These are phyloP conservation scores for Ploceus nigricollis DNA, from an alignment of 2,113 vertebrate genomes.

Conservation along the genomic window DNA sequence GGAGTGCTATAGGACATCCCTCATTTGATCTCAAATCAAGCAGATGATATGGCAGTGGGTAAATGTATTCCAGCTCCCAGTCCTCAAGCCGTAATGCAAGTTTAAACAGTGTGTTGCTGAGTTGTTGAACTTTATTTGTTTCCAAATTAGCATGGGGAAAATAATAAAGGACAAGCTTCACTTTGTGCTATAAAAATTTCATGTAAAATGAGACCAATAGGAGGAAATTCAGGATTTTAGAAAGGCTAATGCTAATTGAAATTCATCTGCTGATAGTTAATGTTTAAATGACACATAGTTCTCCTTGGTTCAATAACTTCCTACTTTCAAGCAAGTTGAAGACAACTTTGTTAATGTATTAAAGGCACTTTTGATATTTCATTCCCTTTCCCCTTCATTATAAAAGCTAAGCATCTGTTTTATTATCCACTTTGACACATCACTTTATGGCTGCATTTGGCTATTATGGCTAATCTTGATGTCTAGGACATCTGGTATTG, in stretches of 20 bases:
- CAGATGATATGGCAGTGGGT: slow-evolving; percentile 56
- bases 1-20: slow-evolving; percentile 61
- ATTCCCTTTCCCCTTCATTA: slow-evolving; percentile 59
- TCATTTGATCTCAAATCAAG: slow-evolving; percentile 69
- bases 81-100: slow-evolving; percentile 43
- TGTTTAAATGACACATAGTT: slow-evolving; percentile 55
- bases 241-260: slow-evolving; percentile 52
- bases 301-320: slow-evolving; percentile 61
- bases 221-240: slow-evolving; percentile 24
- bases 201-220: slow-evolving; percentile 50
- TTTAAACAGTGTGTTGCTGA: slow-evolving; percentile 61
- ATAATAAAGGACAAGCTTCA: slow-evolving; percentile 35
- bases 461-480: slow-evolving; percentile 66
- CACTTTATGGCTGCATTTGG: slow-evolving; percentile 65
- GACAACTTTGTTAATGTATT: slow-evolving; percentile 65
- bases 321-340: slow-evolving; percentile 60
- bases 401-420: slow-evolving; percentile 68
- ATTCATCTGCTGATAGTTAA: slow-evolving; percentile 52
- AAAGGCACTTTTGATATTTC: slow-evolving; percentile 61
- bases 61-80: slow-evolving; percentile 61
- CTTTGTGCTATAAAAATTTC: slow-evolving; percentile 44
- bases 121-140: slow-evolving; percentile 64
- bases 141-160: slow-evolving; percentile 53
- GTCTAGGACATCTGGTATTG: slow-evolving; percentile 68
- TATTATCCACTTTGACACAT: slow-evolving; percentile 70